These are phyloP conservation scores for Erynnis tages DNA, from an alignment of 2,888 invertebrate species.

Conservation along the genomic window DNA sequence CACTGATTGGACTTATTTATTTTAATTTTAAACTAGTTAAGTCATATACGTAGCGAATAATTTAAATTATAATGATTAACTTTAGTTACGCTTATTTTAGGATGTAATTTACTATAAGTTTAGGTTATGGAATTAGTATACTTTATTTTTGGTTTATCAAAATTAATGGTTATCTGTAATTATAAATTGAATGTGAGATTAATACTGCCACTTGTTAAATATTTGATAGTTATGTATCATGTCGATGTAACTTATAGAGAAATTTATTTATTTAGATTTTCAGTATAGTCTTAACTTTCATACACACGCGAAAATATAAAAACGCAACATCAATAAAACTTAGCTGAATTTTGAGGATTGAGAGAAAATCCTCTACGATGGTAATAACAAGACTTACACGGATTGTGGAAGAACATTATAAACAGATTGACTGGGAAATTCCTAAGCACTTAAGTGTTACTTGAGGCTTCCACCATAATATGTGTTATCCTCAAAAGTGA, in stretches of 20 bases:
- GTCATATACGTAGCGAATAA: not conserved
- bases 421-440: too few species aligned
- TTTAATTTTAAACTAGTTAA: not conserved
- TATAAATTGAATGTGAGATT: not conserved
- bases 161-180: not conserved
- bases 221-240: not conserved
- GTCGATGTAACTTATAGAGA: not conserved
- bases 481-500: too few species aligned
- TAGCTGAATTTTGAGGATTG: too few species aligned
- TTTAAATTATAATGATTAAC: not conserved
- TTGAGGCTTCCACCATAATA: too few species aligned
- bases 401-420: too few species aligned
- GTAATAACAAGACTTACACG: too few species aligned
- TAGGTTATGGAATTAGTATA: not conserved
- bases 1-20: conserved; percentile 14
- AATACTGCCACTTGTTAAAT: not conserved
- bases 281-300: too few species aligned
- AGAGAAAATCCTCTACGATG: too few species aligned
- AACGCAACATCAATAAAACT: too few species aligned
- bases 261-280: too few species aligned
- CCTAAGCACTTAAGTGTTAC: too few species aligned
- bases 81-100: conserved; percentile 6
- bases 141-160: not conserved
- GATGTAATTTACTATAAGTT: not conserved
- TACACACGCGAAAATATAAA: too few species aligned